A percentile compares a stretch with the other conserved stretches of the same genome.
Conservation (phyloP, 2,113 vertebrate genomes). For the Amphilophus citrinellus region DNA sequence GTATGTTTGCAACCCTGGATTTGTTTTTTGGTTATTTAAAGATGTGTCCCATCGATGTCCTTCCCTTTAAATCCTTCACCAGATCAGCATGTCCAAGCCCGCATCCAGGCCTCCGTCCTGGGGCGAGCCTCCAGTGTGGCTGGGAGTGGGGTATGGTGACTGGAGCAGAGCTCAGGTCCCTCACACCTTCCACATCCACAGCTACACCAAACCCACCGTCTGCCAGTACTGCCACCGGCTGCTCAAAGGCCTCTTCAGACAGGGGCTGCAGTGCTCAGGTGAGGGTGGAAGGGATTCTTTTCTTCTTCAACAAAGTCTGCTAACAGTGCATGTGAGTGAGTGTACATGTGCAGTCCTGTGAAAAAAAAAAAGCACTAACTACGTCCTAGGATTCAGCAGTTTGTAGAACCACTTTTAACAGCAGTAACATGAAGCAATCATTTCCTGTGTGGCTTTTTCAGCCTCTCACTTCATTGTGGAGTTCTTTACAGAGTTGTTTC, state of each 20-base stretch:
- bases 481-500: not conserved
- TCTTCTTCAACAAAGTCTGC: not conserved
- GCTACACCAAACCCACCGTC: constrained; percentile 87
- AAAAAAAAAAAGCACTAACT: not conserved
- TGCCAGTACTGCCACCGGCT: constrained; percentile 88
- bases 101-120: constrained; percentile 67
- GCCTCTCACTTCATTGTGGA: not conserved
- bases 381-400: not conserved
- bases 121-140: constrained; percentile 83
- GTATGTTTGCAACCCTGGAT: not conserved
- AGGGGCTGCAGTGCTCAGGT: constrained; percentile 92
- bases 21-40: not conserved
- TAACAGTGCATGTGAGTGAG: not conserved
- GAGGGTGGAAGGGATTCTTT: not conserved
- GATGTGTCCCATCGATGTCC: not conserved
- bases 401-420: not conserved
- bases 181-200: constrained; percentile 90
- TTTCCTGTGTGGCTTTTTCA: not conserved
- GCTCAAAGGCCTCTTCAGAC: constrained; percentile 89
- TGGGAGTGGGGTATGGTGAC: constrained; percentile 76
- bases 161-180: constrained; percentile 81
- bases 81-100: constrained; percentile 81
- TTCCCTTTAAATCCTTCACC: not conserved
- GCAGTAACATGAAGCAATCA: not conserved
- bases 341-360: not conserved